These are phyloP conservation scores for Onychostruthus taczanowskii DNA, from an alignment of 2,113 vertebrate species.

Conservation along the genomic window DNA sequence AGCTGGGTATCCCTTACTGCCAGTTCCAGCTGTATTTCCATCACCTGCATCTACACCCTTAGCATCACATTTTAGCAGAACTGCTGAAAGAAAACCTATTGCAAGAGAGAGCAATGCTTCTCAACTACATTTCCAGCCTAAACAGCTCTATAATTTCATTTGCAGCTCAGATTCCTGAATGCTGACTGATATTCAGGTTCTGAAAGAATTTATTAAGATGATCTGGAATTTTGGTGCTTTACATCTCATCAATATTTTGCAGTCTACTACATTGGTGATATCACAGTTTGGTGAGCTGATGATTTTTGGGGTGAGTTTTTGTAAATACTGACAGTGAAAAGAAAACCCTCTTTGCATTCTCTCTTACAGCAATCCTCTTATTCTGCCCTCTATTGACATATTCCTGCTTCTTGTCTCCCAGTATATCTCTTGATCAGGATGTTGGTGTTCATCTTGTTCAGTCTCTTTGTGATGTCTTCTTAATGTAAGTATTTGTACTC, in stretches of 20 bases:
- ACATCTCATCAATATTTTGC: background rate
- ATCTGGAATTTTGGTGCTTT: background rate
- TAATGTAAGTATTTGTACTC: slow-evolving; percentile 54
- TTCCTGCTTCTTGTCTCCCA: slow-evolving; percentile 55
- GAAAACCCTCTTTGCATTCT: slow-evolving; percentile 33
- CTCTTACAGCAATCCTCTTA: slow-evolving; percentile 2
- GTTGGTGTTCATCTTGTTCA: slow-evolving; percentile 50
- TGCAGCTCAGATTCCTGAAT: background rate
- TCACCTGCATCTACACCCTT: background rate
- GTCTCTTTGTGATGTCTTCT: slow-evolving; percentile 55
- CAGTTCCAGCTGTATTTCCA: background rate
- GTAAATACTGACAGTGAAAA: background rate
- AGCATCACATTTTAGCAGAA: background rate
- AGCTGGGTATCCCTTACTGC: background rate
- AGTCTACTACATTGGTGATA: background rate
- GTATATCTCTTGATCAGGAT: slow-evolving; percentile 59
- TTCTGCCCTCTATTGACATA: slow-evolving; percentile 43
- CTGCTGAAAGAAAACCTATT: background rate
- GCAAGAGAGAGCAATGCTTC: background rate
- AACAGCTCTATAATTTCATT: background rate
- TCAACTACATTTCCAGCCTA: background rate
- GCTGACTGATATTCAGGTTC: background rate
- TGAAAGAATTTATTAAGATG: background rate
- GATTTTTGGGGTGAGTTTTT: background rate
- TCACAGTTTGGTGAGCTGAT: background rate